Conservation (phyloP, 1,140 invertebrate species). For the Drosophila azteca region DNA sequence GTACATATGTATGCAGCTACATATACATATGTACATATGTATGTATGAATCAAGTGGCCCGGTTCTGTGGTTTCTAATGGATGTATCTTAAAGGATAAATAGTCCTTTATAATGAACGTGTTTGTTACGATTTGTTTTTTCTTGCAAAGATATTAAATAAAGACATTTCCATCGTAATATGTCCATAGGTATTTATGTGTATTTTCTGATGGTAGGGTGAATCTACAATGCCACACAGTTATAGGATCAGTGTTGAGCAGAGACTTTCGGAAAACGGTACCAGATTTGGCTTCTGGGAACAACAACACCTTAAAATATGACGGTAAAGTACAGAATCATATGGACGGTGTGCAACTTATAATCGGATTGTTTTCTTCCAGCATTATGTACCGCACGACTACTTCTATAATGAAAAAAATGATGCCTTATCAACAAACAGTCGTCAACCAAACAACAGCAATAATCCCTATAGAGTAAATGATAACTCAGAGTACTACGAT, state of each 20-base stretch:
- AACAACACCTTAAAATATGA: conserved; percentile 55
- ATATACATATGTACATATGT: conserved; percentile 7
- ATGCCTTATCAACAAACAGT: conserved; percentile 94
- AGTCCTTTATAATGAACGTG: too few relatives aligned
- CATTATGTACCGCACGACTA: conserved; percentile 84
- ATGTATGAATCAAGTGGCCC: neutral
- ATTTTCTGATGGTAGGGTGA: conserved; percentile 10
- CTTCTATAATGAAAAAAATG: conserved; percentile 86
- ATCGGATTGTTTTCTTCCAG: conserved; percentile 57
- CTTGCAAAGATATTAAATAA: neutral
- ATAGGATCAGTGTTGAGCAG: conserved; percentile 4
- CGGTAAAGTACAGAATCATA: conserved; percentile 35
- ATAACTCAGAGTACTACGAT: conserved; percentile 38
- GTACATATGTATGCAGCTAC: neutral
- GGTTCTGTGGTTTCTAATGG: too few relatives aligned
- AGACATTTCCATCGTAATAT: neutral
- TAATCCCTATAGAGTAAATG: conserved; percentile 85
- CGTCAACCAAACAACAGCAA: conserved; percentile 89
- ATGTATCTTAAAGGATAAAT: neutral
- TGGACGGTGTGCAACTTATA: neutral
- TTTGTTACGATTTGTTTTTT: too few relatives aligned
- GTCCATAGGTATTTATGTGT: conserved; percentile 7
- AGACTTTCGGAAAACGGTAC: conserved; percentile 11
- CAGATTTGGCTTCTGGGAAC: conserved; percentile 20
- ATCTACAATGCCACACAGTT: conserved; percentile 28